These are phyloP conservation scores for Nasalis larvatus DNA, from an alignment of 2,113 vertebrate species.

Conservation along the genomic window DNA sequence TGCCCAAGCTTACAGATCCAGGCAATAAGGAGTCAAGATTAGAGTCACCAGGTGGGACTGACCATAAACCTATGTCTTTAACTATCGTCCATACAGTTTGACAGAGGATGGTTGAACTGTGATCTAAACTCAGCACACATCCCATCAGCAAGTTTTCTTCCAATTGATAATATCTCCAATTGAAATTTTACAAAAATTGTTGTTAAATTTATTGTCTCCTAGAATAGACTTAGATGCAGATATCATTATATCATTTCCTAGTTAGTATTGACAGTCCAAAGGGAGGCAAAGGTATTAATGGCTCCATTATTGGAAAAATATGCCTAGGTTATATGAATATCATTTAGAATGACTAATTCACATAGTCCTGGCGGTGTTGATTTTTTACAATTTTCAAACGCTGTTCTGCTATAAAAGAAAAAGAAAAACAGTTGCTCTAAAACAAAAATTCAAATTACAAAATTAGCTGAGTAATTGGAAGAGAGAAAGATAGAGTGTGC, in stretches of 20 bases:
- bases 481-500: neutral
- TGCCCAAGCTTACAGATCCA: neutral
- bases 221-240: neutral
- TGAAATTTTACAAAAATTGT: neutral
- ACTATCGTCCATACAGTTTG: neutral
- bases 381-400: neutral
- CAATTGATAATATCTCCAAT: neutral
- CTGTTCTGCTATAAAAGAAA: neutral
- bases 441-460: neutral
- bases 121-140: neutral
- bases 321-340: neutral
- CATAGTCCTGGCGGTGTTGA: neutral
- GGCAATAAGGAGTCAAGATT: neutral
- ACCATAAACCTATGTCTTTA: neutral
- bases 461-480: neutral
- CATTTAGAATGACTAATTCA: neutral
- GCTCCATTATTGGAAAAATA: neutral
- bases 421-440: neutral
- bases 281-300: neutral
- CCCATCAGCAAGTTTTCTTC: neutral
- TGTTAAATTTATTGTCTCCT: neutral
- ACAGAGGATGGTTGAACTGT: neutral
- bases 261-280: neutral
- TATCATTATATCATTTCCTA: neutral
- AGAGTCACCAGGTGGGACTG: neutral